Evolutionary conservation across 2,888 invertebrate genomes (phyloP).

Genomic region (Pheosia gnoma): DNA sequence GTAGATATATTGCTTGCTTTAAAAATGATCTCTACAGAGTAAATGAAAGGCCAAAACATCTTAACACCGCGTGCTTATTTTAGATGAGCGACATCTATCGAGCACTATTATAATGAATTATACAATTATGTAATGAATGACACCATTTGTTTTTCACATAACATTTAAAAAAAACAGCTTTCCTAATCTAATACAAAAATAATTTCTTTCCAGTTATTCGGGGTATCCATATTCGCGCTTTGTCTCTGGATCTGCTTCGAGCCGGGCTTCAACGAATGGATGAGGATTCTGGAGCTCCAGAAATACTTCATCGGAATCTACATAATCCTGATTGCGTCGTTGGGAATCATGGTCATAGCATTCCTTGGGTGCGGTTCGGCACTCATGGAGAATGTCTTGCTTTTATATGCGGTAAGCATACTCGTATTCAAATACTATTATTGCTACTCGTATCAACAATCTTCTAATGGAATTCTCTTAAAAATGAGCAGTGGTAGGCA

Average conservation of each 20-base stretch:
- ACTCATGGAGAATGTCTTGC: constrained; percentile 88
- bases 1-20: too few species aligned
- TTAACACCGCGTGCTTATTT: too few species aligned
- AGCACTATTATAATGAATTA: too few species aligned
- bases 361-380: constrained; percentile 94
- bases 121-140: too few species aligned
- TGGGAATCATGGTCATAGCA: constrained; percentile 89
- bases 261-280: constrained; percentile 92
- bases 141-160: too few species aligned
- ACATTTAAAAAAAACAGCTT: background rate
- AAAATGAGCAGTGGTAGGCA: too few species aligned
- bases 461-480: too few species aligned
- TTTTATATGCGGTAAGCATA: constrained; percentile 87
- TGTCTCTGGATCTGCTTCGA: constrained; percentile 93
- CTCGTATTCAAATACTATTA: background rate
- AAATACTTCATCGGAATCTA: constrained; percentile 94
- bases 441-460: too few species aligned
- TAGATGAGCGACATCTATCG: too few species aligned
- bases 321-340: constrained; percentile 88
- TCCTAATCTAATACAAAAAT: background rate
- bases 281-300: constrained; percentile 88
- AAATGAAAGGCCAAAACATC: too few species aligned
- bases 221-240: constrained; percentile 90
- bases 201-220: constrained; percentile 86
- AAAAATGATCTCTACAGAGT: too few species aligned